phyloP scores from a whole-genome alignment of 2,113 vertebrate species.

The Emydocephalus ijimae region DNA sequence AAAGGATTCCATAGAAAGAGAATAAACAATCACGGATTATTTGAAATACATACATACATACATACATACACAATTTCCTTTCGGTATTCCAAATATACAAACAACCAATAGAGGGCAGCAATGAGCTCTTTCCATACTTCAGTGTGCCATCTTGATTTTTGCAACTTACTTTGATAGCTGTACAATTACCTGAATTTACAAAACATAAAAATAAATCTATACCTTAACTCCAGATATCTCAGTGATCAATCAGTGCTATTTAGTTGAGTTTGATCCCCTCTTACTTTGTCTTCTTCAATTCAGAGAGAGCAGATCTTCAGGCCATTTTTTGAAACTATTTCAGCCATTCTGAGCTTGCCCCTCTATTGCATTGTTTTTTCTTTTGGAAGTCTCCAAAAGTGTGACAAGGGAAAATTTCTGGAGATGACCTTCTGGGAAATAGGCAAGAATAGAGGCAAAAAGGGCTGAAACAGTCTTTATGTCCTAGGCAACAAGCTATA shows the following conservation, averaged over 20 bases:
- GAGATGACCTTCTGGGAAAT: neutral
- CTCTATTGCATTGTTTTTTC: neutral
- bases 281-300: neutral
- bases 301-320: neutral
- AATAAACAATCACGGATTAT: neutral
- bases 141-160: neutral
- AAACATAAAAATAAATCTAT: neutral
- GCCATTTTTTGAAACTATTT: neutral
- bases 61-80: neutral
- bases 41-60: neutral
- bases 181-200: neutral
- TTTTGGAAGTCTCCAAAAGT: neutral
- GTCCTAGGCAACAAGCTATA: neutral
- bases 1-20: neutral
- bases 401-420: neutral
- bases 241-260: neutral
- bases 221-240: neutral
- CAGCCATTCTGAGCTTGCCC: neutral
- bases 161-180: neutral
- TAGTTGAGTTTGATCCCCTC: neutral
- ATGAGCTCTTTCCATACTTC: neutral
- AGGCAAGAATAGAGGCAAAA: neutral
- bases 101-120: neutral
- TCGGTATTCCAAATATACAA: neutral
- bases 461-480: neutral